A percentile compares a stretch with the other conserved stretches of the same genome.
These are phyloP conservation scores for Lerista edwardsae DNA, from an alignment of 2,797 vertebrate genomes.

Conservation along the genomic window DNA sequence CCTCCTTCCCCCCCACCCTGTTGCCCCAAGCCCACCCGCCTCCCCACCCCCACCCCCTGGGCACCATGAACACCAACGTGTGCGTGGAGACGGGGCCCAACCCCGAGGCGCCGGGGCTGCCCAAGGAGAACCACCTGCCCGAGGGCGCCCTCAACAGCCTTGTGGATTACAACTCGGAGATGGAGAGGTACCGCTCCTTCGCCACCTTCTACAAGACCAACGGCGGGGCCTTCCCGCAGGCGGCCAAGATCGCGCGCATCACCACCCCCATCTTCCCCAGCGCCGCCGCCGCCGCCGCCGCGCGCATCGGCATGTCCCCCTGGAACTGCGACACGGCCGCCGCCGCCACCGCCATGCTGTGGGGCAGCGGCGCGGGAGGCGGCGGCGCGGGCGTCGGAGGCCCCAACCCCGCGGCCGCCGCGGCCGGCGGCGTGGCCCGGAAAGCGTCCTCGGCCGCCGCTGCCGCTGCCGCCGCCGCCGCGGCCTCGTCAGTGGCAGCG, in stretches of 20 bases:
- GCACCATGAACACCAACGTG: constrained; percentile 93
- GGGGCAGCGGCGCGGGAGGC: constrained; percentile 82
- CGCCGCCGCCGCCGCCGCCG: constrained; percentile 82
- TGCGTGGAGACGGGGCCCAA: constrained; percentile 92
- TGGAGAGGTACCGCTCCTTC: constrained; percentile 96
- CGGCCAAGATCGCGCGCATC: constrained; percentile 95
- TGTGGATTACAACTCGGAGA: constrained; percentile 98
- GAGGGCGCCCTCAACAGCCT: constrained; percentile 94
- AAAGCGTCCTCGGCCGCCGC: constrained; percentile 85
- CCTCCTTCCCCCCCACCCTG: constrained; percentile 65
- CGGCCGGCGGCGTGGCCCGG: constrained; percentile 64
- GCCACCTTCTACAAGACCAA: constrained; percentile 97
- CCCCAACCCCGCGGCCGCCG: constrained; percentile 66
- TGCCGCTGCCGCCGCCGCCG: constrained; percentile 65
- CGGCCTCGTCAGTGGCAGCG: constrained; percentile 32
- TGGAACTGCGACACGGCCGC: constrained; percentile 92
- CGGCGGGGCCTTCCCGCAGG: constrained; percentile 91
- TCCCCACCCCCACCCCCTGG: constrained; percentile 75
- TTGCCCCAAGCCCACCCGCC: constrained; percentile 70
- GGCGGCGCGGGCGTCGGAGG: constrained; percentile 60
- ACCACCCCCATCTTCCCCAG: constrained; percentile 93
- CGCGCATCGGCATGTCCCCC: constrained; percentile 94
- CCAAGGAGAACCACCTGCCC: constrained; percentile 93
- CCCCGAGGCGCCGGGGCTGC: constrained; percentile 89
- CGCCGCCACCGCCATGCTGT: constrained; percentile 91